Base-by-base conservation (phyloP, 2,888 invertebrate genomes). In the Caenorhabditis japonica region DNA sequence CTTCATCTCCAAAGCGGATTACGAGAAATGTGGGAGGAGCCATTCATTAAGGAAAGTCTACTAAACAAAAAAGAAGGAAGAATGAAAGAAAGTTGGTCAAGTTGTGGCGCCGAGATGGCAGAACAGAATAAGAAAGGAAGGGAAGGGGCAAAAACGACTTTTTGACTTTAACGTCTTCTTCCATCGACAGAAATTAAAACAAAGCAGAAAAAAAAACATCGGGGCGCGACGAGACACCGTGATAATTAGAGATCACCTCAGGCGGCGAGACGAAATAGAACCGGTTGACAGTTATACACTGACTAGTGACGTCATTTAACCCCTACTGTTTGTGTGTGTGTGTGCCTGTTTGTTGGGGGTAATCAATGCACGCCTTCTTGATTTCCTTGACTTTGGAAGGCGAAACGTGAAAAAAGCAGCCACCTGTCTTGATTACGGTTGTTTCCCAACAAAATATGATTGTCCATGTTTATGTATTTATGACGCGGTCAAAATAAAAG, bases 221-320 rank as follows among this genome's bases (percentile, higher is more conserved):
- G 55, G 41, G 19, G n/a, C n/a, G n/a, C n/a, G n/a, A n/a, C 55
- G 64, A 55, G 33, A 62, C 21, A 62, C 38, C 46, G 66, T 46
- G 19, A n/a, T 43, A 43, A 56, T 56, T 51, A 36, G 51, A 49
- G 66, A 66, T 34, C n/a, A 46, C n/a, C 66, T 10, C 15, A 66
- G 66, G 43, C 56, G 23, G 23, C 38, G 23, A n/a, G n/a, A n/a
- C n/a, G n/a, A 36, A 27, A 64, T 27, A 43, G 51, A 66, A 66
- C 66, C 66, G 66, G 66, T 66, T 66, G 66, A 66, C 66, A 56
- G 56, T 66, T 56, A 66, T 66, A 66, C 66, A 66, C 64, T 56
- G n/a, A 38, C 39, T 36, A 8, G 15, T 66, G 66, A 66, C 66
- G 66, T 66, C 66, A 66, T 41, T 44, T 46, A 49, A 64, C 64